Conservation (phyloP, 2,113 vertebrate genomes). For the Nothobranchius kuhntae region DNA sequence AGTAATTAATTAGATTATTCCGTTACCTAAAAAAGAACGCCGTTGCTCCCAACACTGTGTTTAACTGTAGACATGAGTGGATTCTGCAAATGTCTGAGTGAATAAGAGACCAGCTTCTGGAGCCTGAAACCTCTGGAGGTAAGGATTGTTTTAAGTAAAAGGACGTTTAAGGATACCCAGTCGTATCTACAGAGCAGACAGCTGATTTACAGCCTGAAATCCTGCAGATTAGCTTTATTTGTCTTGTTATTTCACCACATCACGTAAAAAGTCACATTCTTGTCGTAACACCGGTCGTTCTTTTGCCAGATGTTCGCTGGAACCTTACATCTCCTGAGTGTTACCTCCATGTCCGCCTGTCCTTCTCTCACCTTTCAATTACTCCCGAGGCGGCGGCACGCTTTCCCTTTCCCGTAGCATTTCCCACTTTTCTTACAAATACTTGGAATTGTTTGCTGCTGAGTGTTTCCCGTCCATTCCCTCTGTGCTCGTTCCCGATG, state of each 20-base stretch:
- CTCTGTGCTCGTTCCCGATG: conserved; percentile 33
- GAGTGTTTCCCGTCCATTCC: conserved; percentile 20
- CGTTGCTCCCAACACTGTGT: too few relatives aligned
- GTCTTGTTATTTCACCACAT: conserved; percentile 25
- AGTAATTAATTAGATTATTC: too few relatives aligned
- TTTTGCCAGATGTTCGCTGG: conserved; percentile 46
- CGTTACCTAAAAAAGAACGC: too few relatives aligned
- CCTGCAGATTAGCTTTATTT: conserved; percentile 33
- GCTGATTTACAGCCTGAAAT: conserved; percentile 44
- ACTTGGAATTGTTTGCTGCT: conserved; percentile 63
- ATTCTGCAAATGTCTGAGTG: background rate
- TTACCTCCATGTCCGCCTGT: conserved; percentile 28
- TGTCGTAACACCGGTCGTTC: conserved; percentile 39
- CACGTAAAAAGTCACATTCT: conserved; percentile 55
- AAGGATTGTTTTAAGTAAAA: background rate
- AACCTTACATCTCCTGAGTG: conserved; percentile 38
- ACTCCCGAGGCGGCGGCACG: conserved; percentile 43
- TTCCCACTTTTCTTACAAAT: conserved; percentile 47
- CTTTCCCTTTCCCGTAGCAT: conserved; percentile 28
- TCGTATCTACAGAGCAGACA: background rate
- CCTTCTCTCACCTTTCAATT: conserved; percentile 47
- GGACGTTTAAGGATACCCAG: conserved; percentile 27
- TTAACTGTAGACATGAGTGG: too few relatives aligned
- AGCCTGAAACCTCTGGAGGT: too few relatives aligned
- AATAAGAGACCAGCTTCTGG: too few relatives aligned